Evolutionary conservation across 1,140 invertebrate genomes (phyloP).

Genomic region (Lanistes nyassanus): DNA sequence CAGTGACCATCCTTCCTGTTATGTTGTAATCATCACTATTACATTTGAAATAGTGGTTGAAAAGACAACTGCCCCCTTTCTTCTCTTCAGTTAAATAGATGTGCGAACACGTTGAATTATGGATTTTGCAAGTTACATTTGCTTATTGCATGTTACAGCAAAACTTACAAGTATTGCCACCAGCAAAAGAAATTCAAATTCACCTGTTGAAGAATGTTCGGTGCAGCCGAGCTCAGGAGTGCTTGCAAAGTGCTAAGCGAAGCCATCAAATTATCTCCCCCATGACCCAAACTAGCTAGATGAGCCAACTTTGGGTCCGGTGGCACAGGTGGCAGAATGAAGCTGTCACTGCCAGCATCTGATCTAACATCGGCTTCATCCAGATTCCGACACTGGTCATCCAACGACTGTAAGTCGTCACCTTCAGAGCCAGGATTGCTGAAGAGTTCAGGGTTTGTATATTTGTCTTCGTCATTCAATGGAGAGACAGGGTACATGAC

Average conservation of each 20-base stretch:
- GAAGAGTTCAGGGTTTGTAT: constrained; percentile 58
- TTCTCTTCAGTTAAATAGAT: too few relatives aligned
- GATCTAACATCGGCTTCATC: constrained; percentile 46
- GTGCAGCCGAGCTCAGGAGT: constrained; percentile 19
- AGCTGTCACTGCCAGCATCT: constrained; percentile 42
- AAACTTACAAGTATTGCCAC: not conserved
- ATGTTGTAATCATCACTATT: not conserved
- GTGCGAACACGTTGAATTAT: too few relatives aligned
- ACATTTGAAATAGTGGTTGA: not conserved
- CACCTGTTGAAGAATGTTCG: constrained; percentile 32
- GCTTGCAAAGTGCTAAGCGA: constrained; percentile 17
- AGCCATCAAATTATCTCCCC: constrained; percentile 3
- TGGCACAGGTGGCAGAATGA: constrained; percentile 22
- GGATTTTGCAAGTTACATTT: not conserved
- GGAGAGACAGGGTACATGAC: constrained; percentile 44
- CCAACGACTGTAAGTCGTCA: constrained; percentile 37
- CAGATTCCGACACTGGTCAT: constrained; percentile 26
- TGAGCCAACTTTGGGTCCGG: constrained; percentile 20
- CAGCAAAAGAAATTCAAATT: too few relatives aligned
- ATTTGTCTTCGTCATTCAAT: constrained; percentile 43
- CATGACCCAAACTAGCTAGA: not conserved
- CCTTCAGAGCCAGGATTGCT: constrained; percentile 54
- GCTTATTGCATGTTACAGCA: not conserved
- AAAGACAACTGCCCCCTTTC: too few relatives aligned
- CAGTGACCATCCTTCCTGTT: too few relatives aligned